Evolutionary conservation across 2,888 invertebrate genomes (phyloP).

Genomic region (Drosophila hamatofila): DNA sequence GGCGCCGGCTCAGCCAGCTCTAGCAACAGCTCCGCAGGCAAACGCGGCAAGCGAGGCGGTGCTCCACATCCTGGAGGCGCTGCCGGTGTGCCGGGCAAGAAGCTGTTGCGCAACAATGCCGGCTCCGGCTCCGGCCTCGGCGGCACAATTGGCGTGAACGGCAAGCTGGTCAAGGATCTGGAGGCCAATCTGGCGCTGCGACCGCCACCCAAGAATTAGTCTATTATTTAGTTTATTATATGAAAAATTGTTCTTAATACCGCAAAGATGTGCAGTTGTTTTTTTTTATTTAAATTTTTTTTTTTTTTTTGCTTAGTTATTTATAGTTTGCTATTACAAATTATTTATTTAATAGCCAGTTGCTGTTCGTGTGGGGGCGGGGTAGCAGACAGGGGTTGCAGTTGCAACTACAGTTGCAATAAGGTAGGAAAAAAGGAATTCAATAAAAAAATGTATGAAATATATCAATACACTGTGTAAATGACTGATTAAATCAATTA

Average conservation of each 20-base stretch:
- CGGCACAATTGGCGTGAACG: constrained; percentile 6
- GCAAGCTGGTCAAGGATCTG: constrained; percentile 71
- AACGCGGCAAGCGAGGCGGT: constrained; percentile 73
- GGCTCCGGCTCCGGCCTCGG: constrained; percentile 12
- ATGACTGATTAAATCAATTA: not conserved
- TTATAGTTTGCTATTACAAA: constrained; percentile 48
- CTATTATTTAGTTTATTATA: constrained; percentile 50
- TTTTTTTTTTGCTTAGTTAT: constrained; percentile 53
- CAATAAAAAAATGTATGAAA: constrained; percentile 18
- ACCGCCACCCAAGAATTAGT: constrained; percentile 82
- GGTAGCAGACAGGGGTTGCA: constrained; percentile 1
- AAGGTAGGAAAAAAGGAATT: constrained; percentile 33
- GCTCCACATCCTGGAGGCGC: constrained; percentile 31
- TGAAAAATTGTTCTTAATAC: constrained; percentile 37
- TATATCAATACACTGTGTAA: not conserved
- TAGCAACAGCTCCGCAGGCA: constrained; percentile 6
- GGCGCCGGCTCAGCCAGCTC: constrained; percentile 35
- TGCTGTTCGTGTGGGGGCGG: constrained; percentile 15
- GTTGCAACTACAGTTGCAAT: constrained; percentile 10
- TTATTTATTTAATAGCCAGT: constrained; percentile 68
- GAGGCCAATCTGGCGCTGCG: constrained; percentile 83
- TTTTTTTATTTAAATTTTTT: constrained; percentile 42
- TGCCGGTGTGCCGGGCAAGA: constrained; percentile 52
- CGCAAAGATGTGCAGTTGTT: constrained; percentile 16
- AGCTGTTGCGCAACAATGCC: constrained; percentile 29